Conservation (phyloP, 2,113 vertebrate genomes). For the Daphoenositta chrysoptera region DNA sequence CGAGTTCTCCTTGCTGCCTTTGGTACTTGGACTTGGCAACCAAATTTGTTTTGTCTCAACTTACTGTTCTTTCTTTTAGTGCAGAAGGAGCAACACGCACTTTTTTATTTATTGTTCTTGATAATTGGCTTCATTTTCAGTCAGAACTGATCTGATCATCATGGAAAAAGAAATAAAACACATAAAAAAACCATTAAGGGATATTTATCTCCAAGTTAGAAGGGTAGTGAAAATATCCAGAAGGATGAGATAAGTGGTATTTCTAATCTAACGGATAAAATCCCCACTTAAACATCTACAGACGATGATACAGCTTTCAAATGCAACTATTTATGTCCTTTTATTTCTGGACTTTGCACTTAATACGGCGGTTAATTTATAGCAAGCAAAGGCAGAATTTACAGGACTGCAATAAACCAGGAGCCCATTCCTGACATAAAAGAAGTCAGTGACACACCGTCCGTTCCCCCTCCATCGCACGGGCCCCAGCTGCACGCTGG, state of each 20-base stretch:
- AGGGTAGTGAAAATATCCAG: slow-evolving; percentile 70
- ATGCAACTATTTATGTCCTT: slow-evolving; percentile 55
- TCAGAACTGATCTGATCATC: slow-evolving; percentile 65
- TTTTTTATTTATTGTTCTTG: slow-evolving; percentile 72
- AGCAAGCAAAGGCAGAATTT: slow-evolving; percentile 27
- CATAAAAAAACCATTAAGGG: slow-evolving; percentile 65
- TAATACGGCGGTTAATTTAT: slow-evolving; percentile 52
- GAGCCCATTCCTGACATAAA: background rate
- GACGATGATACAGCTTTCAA: slow-evolving; percentile 48
- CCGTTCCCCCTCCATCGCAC: background rate
- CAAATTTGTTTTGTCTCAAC: slow-evolving; percentile 58
- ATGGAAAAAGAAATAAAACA: slow-evolving; percentile 68
- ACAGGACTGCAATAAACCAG: slow-evolving; percentile 12
- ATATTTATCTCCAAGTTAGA: slow-evolving; percentile 66
- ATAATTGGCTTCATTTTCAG: slow-evolving; percentile 67
- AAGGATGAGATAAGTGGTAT: slow-evolving; percentile 68
- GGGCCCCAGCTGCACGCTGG: background rate
- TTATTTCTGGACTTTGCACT: slow-evolving; percentile 57
- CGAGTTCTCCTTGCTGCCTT: slow-evolving; percentile 51
- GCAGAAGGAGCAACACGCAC: slow-evolving; percentile 22
- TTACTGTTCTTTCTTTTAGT: slow-evolving; percentile 52
- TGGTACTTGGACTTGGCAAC: slow-evolving; percentile 66
- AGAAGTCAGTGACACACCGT: background rate
- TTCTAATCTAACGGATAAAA: slow-evolving; percentile 65
- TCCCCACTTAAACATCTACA: slow-evolving; percentile 61